Base-by-base conservation (phyloP, 1,140 invertebrate genomes). In the Carposina sasakii region DNA sequence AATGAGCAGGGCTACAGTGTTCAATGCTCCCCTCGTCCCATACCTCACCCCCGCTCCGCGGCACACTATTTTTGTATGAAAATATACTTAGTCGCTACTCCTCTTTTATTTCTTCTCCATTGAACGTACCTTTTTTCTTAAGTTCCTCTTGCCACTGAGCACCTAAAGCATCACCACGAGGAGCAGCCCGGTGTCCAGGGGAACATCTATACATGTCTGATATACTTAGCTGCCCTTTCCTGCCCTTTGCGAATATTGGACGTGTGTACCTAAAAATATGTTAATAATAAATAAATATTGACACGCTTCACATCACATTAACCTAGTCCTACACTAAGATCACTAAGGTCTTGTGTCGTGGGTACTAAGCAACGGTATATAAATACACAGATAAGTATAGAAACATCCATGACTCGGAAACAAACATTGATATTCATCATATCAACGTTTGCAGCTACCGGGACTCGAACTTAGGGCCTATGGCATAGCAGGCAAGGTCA, bases 181-280 rank as follows among this genome's bases (percentile, higher is more conserved):
- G 72, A 1, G 76, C 60, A 8, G 72, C 72, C 6, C 57, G 52
- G 41, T 76, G 71, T 0, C 61, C 65, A 5, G 70, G 63, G 0
- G 64, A 57, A 65, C 76, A 79, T 67, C 76, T 76, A 57, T 78
- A 78, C 19, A 76, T 57, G 52, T 81, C 73, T 26, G 76, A 77
- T 61, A 81, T 81, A 34, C 61, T 75, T n/a, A 81, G 68, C 34
- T 81, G 71, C 9, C 75, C 76, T 63, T 76, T 73, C 13, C 71
- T 56, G 0, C 76, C 73, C 30, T 78, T 77, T 9, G 55, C 40
- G 40, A 81, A 81, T 6, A 78, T 34, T 0, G 59, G 53, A 3
- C 58, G 43, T 13, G 75, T 78, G 43, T 81, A 81, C 67, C 76
- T 81, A 57, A 63, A 59, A 16, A 19, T 37, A 52, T 19, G 48